Evolutionary conservation across 2,113 vertebrate genomes (phyloP).

Genomic region (Cyphotilapia sp.): DNA sequence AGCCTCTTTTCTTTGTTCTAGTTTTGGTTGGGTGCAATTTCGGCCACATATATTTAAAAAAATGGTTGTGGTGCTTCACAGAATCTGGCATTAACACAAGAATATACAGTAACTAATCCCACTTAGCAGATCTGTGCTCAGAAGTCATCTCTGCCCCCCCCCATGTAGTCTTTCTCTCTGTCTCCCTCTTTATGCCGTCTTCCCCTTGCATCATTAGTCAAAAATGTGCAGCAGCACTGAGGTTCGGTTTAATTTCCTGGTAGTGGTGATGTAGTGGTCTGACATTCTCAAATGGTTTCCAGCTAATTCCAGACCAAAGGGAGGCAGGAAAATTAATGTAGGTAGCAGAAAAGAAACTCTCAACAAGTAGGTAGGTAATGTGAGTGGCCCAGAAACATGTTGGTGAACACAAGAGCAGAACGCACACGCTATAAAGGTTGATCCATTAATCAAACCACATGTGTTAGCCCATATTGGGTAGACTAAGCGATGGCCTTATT

Average conservation of each 20-base stretch:
- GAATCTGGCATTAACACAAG: neutral
- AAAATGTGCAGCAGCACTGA: neutral
- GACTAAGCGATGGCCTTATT: neutral
- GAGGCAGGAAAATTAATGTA: neutral
- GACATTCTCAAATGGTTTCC: neutral
- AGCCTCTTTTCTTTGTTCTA: conserved; percentile 24
- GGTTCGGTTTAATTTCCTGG: neutral
- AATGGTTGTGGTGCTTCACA: neutral
- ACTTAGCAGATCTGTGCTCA: neutral
- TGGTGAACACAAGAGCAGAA: neutral
- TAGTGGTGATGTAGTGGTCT: neutral
- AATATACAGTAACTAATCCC: neutral
- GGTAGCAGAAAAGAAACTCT: neutral
- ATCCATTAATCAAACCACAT: conserved; percentile 4
- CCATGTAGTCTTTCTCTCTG: neutral
- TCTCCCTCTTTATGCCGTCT: neutral
- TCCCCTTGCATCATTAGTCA: neutral
- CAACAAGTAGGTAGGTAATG: neutral
- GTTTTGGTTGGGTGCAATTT: conserved; percentile 7
- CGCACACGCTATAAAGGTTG: neutral
- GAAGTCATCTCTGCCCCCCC: neutral
- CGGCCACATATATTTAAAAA: neutral
- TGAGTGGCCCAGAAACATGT: neutral
- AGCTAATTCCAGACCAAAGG: neutral
- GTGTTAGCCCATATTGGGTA: neutral